A percentile compares a stretch with the other conserved stretches of the same genome.
Evolutionary conservation across 1,140 invertebrate species (phyloP).

Genomic region (Zaprionus nigranus): DNA sequence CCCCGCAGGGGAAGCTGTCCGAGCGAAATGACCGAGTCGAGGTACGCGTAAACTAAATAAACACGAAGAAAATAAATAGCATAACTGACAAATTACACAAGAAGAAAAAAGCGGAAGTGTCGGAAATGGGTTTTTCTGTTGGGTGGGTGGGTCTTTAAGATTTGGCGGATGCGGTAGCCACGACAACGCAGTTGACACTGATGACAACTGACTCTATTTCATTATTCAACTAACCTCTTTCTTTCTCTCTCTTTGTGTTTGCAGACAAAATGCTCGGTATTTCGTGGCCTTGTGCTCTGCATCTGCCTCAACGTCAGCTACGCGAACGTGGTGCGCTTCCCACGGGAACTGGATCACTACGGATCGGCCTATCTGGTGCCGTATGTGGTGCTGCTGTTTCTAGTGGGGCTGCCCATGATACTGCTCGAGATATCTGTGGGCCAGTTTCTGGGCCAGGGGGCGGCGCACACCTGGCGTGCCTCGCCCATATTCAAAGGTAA

Average conservation of each 20-base stretch:
- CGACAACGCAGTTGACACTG: neutral
- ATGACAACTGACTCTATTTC: neutral
- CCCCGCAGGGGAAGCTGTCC: conserved; percentile 7
- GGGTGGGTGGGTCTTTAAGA: conserved; percentile 39
- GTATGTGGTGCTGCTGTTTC: conserved; percentile 80
- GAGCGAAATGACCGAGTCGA: conserved; percentile 41
- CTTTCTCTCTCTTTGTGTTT: conserved; percentile 38
- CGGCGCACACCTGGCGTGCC: conserved; percentile 83
- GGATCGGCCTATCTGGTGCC: conserved; percentile 81
- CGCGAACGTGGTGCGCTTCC: conserved; percentile 84
- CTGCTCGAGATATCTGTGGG: conserved; percentile 83
- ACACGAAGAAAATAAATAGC: conserved; percentile 44
- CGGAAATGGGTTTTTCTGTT: conserved; percentile 64
- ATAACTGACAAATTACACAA: conserved; percentile 63
- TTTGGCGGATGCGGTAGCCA: conserved; percentile 55
- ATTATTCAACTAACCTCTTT: conserved; percentile 17
- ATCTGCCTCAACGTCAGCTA: conserved; percentile 83
- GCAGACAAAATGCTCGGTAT: conserved; percentile 84
- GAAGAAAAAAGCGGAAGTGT: conserved; percentile 74
- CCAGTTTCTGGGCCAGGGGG: conserved; percentile 83
- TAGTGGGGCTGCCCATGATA: conserved; percentile 84
- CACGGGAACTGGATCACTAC: conserved; percentile 81
- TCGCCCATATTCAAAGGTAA: conserved; percentile 84
- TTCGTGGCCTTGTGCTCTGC: conserved; percentile 82
- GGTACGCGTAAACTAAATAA: conserved; percentile 65